Evolutionary conservation across 2,888 invertebrate species (phyloP).

Genomic region (Nesidiocoris tenuis): DNA sequence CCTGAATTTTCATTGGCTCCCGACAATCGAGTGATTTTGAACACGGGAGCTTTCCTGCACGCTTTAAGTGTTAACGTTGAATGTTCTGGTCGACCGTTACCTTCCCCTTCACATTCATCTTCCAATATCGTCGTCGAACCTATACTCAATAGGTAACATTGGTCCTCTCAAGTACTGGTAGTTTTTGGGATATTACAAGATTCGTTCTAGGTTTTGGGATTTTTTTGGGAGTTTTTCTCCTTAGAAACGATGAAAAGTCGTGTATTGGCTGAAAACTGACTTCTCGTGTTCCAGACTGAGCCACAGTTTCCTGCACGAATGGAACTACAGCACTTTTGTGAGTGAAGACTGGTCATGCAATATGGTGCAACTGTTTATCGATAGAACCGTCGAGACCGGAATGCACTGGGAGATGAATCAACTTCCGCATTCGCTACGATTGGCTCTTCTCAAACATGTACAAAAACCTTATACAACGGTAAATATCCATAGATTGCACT

Average conservation of each 20-base stretch:
- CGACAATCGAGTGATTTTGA: conserved; percentile 63
- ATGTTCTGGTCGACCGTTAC: conserved; percentile 2
- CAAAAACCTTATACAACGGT: conserved; percentile 36
- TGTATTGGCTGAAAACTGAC: too few species aligned
- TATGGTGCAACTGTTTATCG: conserved; percentile 45
- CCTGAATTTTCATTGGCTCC: conserved; percentile 57
- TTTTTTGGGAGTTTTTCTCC: too few species aligned
- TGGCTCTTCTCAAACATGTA: conserved; percentile 46
- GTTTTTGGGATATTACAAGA: too few species aligned
- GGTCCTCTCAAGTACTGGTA: too few species aligned
- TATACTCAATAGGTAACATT: conserved; percentile 23
- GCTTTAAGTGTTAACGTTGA: conserved; percentile 65
- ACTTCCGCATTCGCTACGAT: conserved; percentile 43
- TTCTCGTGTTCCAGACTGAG: conserved; percentile 47
- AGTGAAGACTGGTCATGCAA: conserved; percentile 47
- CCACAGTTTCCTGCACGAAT: conserved; percentile 44
- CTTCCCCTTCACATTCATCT: conserved; percentile 1
- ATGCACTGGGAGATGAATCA: conserved; percentile 43
- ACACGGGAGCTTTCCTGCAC: conserved; percentile 82
- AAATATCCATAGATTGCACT: too few species aligned
- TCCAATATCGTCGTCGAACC: conserved; percentile 24
- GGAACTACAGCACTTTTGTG: conserved; percentile 44
- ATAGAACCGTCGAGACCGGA: conserved; percentile 44
- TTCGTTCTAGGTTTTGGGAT: too few species aligned
- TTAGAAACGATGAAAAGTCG: too few species aligned